These are phyloP conservation scores for Torymus tubicola DNA, from an alignment of 2,888 invertebrate species.

Conservation along the genomic window DNA sequence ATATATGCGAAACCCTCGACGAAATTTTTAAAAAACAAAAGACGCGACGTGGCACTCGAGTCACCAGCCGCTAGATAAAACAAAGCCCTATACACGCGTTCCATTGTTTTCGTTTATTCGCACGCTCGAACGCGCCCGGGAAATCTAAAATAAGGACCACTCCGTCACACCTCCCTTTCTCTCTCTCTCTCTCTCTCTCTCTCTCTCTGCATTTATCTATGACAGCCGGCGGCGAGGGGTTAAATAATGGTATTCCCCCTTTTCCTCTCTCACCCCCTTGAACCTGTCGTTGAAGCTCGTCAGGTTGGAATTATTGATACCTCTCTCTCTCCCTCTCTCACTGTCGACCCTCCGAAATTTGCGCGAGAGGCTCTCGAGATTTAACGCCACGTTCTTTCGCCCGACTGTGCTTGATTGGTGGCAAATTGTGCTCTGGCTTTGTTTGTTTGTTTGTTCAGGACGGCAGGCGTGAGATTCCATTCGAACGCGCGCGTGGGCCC, in stretches of 20 bases:
- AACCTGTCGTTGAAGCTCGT: neutral
- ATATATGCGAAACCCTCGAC: no score
- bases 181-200: no score
- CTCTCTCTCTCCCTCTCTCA: neutral
- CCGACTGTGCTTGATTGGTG: constrained; percentile 34
- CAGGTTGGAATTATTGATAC: constrained; percentile 17
- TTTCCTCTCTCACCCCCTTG: neutral
- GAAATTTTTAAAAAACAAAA: no score
- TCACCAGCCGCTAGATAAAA: no score
- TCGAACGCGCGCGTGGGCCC: neutral
- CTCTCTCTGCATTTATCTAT: no score
- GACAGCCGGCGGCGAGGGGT: no score
- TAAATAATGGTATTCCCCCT: neutral
- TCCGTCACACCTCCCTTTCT: no score
- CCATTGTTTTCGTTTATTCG: no score
- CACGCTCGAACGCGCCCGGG: no score
- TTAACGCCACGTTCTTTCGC: neutral
- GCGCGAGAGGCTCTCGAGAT: constrained; percentile 2
- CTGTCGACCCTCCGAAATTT: constrained; percentile 1
- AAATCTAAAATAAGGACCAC: no score
- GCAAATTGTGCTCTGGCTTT: constrained; percentile 34
- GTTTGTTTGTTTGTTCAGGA: constrained; percentile 35
- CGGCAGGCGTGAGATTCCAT: constrained; percentile 10
- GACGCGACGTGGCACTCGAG: no score
- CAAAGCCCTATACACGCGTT: no score